phyloP scores from a whole-genome alignment of 2,113 vertebrate species.

The Antechinus flavipes region DNA sequence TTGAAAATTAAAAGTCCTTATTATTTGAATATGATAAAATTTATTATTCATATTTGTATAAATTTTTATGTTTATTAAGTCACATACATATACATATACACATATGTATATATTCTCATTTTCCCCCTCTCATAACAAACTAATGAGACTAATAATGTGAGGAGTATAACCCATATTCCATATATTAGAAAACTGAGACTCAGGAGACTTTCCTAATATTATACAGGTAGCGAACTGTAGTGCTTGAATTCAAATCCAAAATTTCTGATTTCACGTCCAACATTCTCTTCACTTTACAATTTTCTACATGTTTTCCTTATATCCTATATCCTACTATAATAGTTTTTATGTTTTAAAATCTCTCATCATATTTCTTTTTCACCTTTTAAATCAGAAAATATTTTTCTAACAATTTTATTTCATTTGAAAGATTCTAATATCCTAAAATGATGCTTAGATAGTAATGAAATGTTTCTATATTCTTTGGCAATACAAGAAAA shows the following conservation, averaged over 20 bases:
- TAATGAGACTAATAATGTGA: neutral
- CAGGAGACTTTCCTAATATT: neutral
- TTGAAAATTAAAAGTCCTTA: neutral
- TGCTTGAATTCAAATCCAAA: neutral
- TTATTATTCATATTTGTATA: neutral
- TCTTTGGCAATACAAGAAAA: neutral
- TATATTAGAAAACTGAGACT: neutral
- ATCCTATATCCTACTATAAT: neutral
- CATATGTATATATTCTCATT: neutral
- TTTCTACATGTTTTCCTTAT: neutral
- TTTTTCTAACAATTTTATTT: neutral
- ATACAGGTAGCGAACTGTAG: neutral
- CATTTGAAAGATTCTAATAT: neutral
- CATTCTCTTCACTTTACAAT: neutral
- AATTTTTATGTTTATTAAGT: neutral
- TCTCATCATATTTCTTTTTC: neutral
- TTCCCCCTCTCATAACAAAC: neutral
- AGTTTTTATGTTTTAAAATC: conserved; percentile 8
- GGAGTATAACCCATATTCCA: neutral
- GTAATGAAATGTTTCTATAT: neutral
- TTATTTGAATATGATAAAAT: neutral
- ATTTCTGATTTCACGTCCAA: neutral
- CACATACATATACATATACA: neutral
- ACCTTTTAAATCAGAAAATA: neutral
- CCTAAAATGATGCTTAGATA: neutral